Conservation (phyloP, 64 coral and sea anemone species). For the Stichodactyla mertensii region DNA sequence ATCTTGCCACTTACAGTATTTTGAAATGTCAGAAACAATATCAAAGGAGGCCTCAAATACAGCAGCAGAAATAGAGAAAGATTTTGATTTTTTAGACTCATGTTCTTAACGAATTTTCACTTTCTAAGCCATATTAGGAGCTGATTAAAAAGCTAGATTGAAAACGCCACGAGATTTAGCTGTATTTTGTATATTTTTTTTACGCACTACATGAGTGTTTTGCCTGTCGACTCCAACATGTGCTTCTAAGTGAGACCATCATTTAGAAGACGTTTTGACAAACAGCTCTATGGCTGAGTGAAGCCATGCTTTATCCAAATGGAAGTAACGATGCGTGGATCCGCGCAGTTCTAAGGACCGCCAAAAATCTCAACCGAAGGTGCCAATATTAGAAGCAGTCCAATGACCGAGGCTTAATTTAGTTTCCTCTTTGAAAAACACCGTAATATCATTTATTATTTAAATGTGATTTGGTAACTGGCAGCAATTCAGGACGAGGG, state of each 20-base stretch:
- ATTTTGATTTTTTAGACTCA: neutral
- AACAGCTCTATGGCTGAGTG: constrained; percentile 13
- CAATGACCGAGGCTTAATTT: neutral
- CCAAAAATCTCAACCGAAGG: neutral
- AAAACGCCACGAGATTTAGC: neutral
- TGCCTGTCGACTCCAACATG: neutral
- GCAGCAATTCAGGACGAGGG: neutral
- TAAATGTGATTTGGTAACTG: neutral
- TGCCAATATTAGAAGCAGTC: neutral
- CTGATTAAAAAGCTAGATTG: neutral
- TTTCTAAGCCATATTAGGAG: neutral
- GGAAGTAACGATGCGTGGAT: neutral
- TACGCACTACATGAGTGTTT: neutral
- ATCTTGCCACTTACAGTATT: neutral
- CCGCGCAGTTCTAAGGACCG: neutral
- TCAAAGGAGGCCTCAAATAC: neutral
- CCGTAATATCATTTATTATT: constrained; percentile 12
- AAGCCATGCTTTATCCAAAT: constrained; percentile 8
- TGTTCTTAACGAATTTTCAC: neutral
- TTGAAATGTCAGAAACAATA: neutral
- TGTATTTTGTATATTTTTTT: neutral
- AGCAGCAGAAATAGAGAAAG: neutral
- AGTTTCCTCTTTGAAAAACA: neutral
- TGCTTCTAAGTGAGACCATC: neutral
- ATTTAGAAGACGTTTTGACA: neutral